These are phyloP conservation scores for Hyperoodon ampullatus DNA, from an alignment of 2,113 vertebrate genomes.

Conservation along the genomic window DNA sequence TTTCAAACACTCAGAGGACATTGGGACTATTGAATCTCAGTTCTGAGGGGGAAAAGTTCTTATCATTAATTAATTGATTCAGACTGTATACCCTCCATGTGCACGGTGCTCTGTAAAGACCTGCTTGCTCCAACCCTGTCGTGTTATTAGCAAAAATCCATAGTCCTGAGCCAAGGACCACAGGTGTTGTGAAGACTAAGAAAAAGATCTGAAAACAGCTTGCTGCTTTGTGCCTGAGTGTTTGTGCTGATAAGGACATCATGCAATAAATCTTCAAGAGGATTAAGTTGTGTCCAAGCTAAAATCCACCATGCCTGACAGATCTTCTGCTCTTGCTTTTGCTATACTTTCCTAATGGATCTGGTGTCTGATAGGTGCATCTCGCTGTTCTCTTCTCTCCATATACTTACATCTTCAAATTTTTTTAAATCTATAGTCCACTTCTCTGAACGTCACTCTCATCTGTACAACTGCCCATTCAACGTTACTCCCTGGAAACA, in stretches of 20 bases:
- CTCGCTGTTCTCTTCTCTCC: neutral
- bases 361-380: neutral
- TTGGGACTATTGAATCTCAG: neutral
- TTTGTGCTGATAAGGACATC: neutral
- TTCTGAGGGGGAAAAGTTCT: neutral
- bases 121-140: neutral
- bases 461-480: neutral
- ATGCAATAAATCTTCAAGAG: neutral
- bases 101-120: neutral
- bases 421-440: neutral
- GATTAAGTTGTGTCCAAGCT: neutral
- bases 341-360: neutral
- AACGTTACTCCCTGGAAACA: neutral
- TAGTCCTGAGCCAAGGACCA: neutral
- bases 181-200: neutral
- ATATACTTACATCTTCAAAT: neutral
- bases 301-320: neutral
- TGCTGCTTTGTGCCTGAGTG: neutral
- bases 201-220: neutral
- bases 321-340: neutral
- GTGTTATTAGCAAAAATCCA: neutral
- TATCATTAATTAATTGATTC: neutral
- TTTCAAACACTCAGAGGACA: neutral
- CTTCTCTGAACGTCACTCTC: neutral
- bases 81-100: accelerated